phyloP scores from a whole-genome alignment of 1,140 invertebrate species.

The Lepidostoma basale region DNA sequence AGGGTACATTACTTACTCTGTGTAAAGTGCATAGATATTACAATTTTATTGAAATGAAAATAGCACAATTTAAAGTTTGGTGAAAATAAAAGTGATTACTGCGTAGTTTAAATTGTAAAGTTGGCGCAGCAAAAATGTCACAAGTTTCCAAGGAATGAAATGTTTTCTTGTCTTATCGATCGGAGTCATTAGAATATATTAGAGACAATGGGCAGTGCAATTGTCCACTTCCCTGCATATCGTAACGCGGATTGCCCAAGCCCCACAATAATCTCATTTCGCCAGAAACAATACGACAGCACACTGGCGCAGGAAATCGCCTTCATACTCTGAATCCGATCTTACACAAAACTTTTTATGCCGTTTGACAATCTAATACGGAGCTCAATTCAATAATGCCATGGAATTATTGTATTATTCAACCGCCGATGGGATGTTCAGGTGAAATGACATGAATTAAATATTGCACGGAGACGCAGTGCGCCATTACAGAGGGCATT shows the following conservation, averaged over 20 bases:
- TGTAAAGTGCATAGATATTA: no score
- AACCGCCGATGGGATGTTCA: constrained; percentile 30
- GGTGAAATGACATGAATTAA: constrained; percentile 38
- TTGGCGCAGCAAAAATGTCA: no score
- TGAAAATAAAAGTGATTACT: no score
- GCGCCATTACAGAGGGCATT: constrained; percentile 21
- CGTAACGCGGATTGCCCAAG: constrained; percentile 1
- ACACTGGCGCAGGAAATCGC: constrained; percentile 24
- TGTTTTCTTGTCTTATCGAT: no score
- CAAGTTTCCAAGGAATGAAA: no score
- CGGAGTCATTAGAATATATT: not conserved
- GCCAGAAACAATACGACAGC: constrained; percentile 27
- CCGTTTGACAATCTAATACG: constrained; percentile 31
- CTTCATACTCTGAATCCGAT: constrained; percentile 37
- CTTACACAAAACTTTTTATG: constrained; percentile 24
- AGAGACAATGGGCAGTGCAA: constrained; percentile 8
- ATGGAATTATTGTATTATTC: constrained; percentile 1
- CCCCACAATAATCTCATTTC: constrained; percentile 18
- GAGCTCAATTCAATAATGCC: constrained; percentile 15
- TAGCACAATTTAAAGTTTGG: no score
- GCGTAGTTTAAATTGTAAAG: no score
- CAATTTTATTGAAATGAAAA: no score
- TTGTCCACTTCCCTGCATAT: constrained; percentile 12
- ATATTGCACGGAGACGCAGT: constrained; percentile 33
- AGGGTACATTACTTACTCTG: no score